A percentile compares a stretch with the other conserved stretches of the same genome.
These are phyloP conservation scores for Bombylius discolor DNA, from an alignment of 2,888 invertebrate species.

Conservation along the genomic window DNA sequence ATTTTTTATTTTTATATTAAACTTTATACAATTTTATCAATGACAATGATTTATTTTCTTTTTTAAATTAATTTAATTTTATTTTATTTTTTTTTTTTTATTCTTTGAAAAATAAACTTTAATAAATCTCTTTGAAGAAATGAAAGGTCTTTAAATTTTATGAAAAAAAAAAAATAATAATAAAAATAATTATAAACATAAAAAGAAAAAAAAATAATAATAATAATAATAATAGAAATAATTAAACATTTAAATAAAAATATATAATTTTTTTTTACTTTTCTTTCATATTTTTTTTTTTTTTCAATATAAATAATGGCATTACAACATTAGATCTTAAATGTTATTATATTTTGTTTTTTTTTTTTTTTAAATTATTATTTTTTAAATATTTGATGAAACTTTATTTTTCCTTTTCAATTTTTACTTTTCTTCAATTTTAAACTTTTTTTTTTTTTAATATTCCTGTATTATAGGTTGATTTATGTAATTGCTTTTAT, in stretches of 20 bases:
- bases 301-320: conserved; percentile 5
- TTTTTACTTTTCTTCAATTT: no score
- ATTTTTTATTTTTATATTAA: not conserved
- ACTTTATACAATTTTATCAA: not conserved
- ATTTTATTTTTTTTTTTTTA: not conserved
- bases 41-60: not conserved
- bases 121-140: not conserved
- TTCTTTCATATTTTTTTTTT: no score
- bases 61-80: not conserved
- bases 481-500: no score
- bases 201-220: not conserved
- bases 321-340: not conserved
- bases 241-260: not conserved
- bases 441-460: no score
- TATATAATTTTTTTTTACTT: not conserved
- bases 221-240: not conserved
- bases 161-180: not conserved
- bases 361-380: no score
- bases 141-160: not conserved
- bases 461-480: no score
- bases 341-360: not conserved
- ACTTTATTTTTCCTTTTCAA: no score
- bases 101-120: not conserved
- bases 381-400: no score
- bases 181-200: not conserved